Conservation (phyloP, 2,888 invertebrate genomes). For the Ormyrus pomaceus region DNA sequence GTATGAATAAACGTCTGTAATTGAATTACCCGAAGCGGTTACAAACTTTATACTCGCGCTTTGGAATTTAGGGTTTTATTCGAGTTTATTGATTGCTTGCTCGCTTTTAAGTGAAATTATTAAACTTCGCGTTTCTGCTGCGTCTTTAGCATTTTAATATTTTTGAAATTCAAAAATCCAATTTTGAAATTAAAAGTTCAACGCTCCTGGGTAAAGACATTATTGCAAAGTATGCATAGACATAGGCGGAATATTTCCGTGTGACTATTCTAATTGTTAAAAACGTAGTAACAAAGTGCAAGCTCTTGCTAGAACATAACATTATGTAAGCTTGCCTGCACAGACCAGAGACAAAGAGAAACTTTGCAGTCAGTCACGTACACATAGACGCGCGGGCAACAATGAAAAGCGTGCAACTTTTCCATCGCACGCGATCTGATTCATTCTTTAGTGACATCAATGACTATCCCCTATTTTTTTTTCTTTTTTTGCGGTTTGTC, state of each 20-base stretch:
- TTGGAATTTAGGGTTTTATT: too few species aligned
- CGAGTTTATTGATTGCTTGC: too few species aligned
- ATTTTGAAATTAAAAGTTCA: too few species aligned
- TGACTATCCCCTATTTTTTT: neutral
- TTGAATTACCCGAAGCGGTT: slow-evolving; percentile 37
- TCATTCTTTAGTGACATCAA: neutral
- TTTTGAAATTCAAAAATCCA: too few species aligned
- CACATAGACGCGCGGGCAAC: neutral
- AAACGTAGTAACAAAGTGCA: too few species aligned
- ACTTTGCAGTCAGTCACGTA: neutral
- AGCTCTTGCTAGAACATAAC: neutral
- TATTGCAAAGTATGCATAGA: too few species aligned
- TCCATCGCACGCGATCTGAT: neutral
- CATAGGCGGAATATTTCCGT: too few species aligned
- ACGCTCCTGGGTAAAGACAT: too few species aligned
- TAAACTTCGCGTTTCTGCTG: too few species aligned
- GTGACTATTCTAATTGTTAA: too few species aligned
- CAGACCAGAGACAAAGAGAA: slow-evolving; percentile 18
- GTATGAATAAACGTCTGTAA: slow-evolving; percentile 42
- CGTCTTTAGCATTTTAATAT: too few species aligned
- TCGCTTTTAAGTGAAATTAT: too few species aligned
- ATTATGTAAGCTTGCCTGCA: slow-evolving; percentile 4
- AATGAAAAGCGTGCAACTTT: slow-evolving; percentile 1
- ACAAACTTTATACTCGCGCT: neutral
- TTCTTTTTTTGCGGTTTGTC: neutral